phyloP scores from a whole-genome alignment of 2,888 invertebrate species.

The Caenorhabditis plicata region DNA sequence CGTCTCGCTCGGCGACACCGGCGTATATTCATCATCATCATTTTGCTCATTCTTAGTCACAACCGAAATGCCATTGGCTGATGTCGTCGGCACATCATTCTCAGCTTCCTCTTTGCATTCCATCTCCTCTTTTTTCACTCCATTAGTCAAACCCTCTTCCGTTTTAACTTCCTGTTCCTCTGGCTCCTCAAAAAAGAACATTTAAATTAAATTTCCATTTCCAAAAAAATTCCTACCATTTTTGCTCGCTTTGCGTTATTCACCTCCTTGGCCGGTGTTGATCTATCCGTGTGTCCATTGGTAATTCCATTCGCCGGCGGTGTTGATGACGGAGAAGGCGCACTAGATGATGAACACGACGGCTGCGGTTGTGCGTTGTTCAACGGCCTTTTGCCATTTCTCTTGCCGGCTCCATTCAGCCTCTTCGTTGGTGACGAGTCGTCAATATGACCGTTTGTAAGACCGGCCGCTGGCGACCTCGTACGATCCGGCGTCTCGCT shows the following conservation, averaged over 20 bases:
- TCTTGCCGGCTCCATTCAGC: slow-evolving; percentile 11
- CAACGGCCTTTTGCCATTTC: slow-evolving; percentile 17
- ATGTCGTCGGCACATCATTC: background rate
- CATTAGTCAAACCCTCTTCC: too few relatives aligned
- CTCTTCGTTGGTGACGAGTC: slow-evolving; percentile 15
- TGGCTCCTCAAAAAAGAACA: too few relatives aligned
- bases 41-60: background rate
- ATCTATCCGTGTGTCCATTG: slow-evolving; percentile 12
- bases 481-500: slow-evolving; percentile 29
- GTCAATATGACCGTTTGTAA: background rate
- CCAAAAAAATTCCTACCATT: background rate
- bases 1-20: slow-evolving; percentile 4
- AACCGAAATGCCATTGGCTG: background rate
- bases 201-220: too few relatives aligned
- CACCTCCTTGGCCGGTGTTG: slow-evolving; percentile 17
- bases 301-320: slow-evolving; percentile 20
- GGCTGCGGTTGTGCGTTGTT: slow-evolving; percentile 5
- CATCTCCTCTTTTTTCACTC: background rate
- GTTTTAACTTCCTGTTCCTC: too few relatives aligned
- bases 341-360: slow-evolving; percentile 7
- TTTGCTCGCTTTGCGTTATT: slow-evolving; percentile 10
- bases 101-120: background rate
- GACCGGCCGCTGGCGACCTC: slow-evolving; percentile 10
- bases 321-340: slow-evolving; percentile 15
- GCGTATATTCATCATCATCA: slow-evolving; percentile 6